These are phyloP conservation scores for Rhizoglyphus robini DNA, from an alignment of 1,140 invertebrate species.

Conservation along the genomic window DNA sequence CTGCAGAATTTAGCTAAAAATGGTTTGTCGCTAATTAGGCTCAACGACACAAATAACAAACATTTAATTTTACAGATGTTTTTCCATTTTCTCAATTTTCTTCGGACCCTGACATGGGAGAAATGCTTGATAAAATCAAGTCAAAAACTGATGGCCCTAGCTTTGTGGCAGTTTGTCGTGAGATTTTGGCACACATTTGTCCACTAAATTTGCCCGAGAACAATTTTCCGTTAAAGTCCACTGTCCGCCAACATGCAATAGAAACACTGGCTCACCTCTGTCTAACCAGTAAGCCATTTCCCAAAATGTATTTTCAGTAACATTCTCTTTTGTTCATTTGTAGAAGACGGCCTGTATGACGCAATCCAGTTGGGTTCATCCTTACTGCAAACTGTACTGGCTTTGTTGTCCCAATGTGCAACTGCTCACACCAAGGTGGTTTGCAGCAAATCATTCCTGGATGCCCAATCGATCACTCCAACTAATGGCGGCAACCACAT, in stretches of 20 bases:
- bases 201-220: neutral
- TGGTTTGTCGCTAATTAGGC: neutral
- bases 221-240: neutral
- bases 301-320: neutral
- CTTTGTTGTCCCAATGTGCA: neutral
- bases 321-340: neutral
- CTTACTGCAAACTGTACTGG: neutral
- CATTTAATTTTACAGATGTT: neutral
- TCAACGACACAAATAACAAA: neutral
- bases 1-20: neutral
- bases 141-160: neutral
- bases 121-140: neutral
- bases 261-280: neutral
- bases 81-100: neutral
- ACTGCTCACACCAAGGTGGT: neutral
- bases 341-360: neutral
- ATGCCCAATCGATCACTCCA: neutral
- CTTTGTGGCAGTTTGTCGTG: neutral
- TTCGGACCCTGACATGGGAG: neutral
- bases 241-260: neutral
- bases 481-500: neutral
- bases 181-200: neutral
- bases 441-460: neutral
- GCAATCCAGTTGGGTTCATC: neutral
- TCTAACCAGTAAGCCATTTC: neutral